phyloP scores from a whole-genome alignment of 23 tunicate genomes.

The Halocynthia roretzi region DNA sequence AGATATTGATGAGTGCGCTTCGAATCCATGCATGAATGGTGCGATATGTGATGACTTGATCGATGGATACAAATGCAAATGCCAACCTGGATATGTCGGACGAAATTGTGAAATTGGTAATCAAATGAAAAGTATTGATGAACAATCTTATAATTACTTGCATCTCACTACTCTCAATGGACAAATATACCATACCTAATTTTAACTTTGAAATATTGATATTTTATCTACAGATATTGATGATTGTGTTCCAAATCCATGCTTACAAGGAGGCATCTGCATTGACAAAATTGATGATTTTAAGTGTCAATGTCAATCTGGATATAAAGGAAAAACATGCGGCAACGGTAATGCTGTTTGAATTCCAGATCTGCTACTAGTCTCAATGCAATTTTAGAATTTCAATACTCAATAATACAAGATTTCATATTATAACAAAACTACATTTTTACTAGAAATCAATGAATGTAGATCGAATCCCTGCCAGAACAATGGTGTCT shows the following conservation, averaged over 20 bases:
- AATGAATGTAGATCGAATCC: not conserved
- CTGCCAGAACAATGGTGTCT: not conserved
- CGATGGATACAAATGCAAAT: not conserved
- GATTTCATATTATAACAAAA: no score
- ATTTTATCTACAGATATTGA: conserved; percentile 39
- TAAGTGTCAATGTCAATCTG: conserved; percentile 46
- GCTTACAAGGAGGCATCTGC: conserved; percentile 63
- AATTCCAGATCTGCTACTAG: no score
- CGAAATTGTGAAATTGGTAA: not conserved
- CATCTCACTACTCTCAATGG: no score
- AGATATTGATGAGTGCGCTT: conserved; percentile 3
- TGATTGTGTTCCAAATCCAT: conserved; percentile 73
- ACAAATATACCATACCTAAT: not conserved
- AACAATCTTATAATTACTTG: no score
- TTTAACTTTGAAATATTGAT: not conserved
- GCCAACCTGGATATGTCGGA: not conserved
- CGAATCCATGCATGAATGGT: not conserved
- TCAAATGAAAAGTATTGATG: not conserved
- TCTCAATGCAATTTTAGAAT: no score
- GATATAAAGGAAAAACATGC: conserved; percentile 53
- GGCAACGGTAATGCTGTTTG: not conserved
- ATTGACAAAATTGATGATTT: conserved; percentile 30
- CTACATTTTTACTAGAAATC: not conserved
- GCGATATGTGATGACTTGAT: not conserved
- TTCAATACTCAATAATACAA: no score